These are phyloP conservation scores for Leptatherina wallacei DNA, from an alignment of 2,797 vertebrate genomes.

Conservation along the genomic window DNA sequence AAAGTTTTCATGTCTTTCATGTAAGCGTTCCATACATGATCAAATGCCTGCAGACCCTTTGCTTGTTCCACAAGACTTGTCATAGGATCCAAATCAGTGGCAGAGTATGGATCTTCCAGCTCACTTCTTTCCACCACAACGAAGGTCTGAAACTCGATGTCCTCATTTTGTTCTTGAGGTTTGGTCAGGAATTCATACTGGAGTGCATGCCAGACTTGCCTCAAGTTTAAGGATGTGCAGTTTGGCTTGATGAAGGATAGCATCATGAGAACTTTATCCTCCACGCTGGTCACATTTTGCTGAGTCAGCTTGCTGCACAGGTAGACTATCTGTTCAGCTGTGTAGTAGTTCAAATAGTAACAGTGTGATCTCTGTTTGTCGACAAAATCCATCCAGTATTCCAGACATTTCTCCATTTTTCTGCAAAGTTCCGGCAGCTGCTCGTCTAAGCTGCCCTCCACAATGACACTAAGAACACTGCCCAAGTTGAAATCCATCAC, in stretches of 20 bases:
- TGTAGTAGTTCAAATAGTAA: constrained; percentile 95
- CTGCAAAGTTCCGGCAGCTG: constrained; percentile 88
- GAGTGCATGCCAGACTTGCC: constrained; percentile 72
- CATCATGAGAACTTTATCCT: constrained; percentile 89
- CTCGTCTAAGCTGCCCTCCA: constrained; percentile 75
- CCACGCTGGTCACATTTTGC: constrained; percentile 52
- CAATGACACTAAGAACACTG: constrained; percentile 67
- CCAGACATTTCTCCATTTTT: constrained; percentile 89
- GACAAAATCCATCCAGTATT: constrained; percentile 88
- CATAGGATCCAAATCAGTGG: constrained; percentile 32
- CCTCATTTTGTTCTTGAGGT: constrained; percentile 69
- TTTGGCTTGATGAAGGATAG: constrained; percentile 88
- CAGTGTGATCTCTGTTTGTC: constrained; percentile 82
- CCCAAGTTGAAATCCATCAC: constrained; percentile 85
- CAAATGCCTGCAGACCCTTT: constrained; percentile 64
- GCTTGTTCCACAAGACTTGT: constrained; percentile 54
- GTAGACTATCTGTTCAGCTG: constrained; percentile 93
- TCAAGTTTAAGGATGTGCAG: constrained; percentile 81
- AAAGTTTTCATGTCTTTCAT: constrained; percentile 84
- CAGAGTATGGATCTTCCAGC: constrained; percentile 24
- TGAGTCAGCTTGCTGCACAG: constrained; percentile 85
- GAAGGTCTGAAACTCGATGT: constrained; percentile 84
- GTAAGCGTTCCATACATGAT: constrained; percentile 86
- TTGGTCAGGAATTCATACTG: constrained; percentile 80
- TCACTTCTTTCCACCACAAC: constrained; percentile 45